These are phyloP conservation scores for Sebastes taczanowskii DNA, from an alignment of 2,797 vertebrate species.

Conservation along the genomic window DNA sequence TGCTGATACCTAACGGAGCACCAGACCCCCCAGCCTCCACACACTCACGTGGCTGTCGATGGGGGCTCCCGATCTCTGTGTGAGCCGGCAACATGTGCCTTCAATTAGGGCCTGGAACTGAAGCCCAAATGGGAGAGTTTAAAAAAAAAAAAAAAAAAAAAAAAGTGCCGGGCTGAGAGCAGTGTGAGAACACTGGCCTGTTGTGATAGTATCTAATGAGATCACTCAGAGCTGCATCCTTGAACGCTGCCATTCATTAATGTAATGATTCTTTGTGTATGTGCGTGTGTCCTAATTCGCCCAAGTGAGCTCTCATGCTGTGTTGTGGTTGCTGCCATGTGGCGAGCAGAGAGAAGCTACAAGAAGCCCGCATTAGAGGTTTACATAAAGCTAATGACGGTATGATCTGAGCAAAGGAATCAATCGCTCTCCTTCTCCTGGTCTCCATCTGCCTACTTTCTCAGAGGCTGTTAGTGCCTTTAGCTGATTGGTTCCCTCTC, in stretches of 20 bases:
- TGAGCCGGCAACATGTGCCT: conserved; percentile 72
- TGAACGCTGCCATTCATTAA: conserved; percentile 62
- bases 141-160: conserved; percentile 12
- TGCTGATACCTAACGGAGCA: conserved; percentile 17
- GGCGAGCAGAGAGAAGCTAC: conserved; percentile 11
- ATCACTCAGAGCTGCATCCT: conserved; percentile 66
- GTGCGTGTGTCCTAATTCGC: conserved; percentile 22
- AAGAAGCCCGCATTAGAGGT: conserved; percentile 13
- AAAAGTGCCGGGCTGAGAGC: conserved; percentile 36
- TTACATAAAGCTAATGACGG: conserved; percentile 4
- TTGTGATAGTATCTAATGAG: conserved; percentile 75
- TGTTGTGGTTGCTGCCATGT: conserved; percentile 5
- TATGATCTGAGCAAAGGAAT: conserved; percentile 18
- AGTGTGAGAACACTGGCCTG: conserved; percentile 64
- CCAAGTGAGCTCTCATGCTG: conserved; percentile 35
- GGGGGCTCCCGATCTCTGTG: conserved; percentile 29
- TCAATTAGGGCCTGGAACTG: conserved; percentile 70
- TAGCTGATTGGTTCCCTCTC: conserved; percentile 43
- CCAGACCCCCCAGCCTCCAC: conserved; percentile 17
- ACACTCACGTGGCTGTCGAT: conserved; percentile 38
- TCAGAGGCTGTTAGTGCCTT: conserved; percentile 11
- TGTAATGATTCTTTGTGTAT: conserved; percentile 32
- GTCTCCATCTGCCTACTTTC: not conserved
- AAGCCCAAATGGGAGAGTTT: conserved; percentile 57
- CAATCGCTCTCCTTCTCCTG: conserved; percentile 2